These are phyloP conservation scores for Microctenopoma steveboyesi DNA, from an alignment of 2,797 vertebrate genomes.

Conservation along the genomic window DNA sequence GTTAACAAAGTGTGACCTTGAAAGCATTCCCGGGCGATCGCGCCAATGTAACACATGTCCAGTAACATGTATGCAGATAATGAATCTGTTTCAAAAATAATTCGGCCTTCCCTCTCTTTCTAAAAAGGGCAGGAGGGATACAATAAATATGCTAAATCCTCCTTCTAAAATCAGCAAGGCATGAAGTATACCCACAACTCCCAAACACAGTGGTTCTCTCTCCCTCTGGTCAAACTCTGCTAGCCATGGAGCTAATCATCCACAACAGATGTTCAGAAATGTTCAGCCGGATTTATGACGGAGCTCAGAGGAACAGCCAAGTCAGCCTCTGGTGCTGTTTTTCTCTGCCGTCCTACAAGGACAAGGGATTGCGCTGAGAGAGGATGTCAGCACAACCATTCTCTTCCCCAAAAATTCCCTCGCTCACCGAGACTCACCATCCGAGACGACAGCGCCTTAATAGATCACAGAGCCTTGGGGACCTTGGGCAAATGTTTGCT, in stretches of 20 bases:
- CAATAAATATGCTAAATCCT: slow-evolving; percentile 66
- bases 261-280: slow-evolving; percentile 85
- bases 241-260: slow-evolving; percentile 83
- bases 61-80: slow-evolving; percentile 36
- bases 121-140: background rate
- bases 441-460: slow-evolving; percentile 70
- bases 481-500: slow-evolving; percentile 75
- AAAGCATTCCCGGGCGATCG: slow-evolving; percentile 34
- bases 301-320: slow-evolving; percentile 83
- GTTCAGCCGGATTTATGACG: slow-evolving; percentile 83
- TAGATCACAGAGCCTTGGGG: slow-evolving; percentile 72
- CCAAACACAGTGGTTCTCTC: slow-evolving; percentile 59
- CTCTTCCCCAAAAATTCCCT: slow-evolving; percentile 61
- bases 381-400: slow-evolving; percentile 76
- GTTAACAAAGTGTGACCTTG: slow-evolving; percentile 57
- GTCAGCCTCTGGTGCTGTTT: slow-evolving; percentile 81
- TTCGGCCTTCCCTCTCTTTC: slow-evolving; percentile 14
- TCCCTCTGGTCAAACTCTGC: slow-evolving; percentile 80
- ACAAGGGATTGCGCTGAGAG: slow-evolving; percentile 76
- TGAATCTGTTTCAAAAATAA: slow-evolving; percentile 48
- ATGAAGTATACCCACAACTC: slow-evolving; percentile 40
- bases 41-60: slow-evolving; percentile 37
- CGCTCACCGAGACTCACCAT: slow-evolving; percentile 65
- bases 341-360: slow-evolving; percentile 78
- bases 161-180: slow-evolving; percentile 68